Evolutionary conservation across 1,140 invertebrate species (phyloP).

Genomic region (Coelopa frigida): DNA sequence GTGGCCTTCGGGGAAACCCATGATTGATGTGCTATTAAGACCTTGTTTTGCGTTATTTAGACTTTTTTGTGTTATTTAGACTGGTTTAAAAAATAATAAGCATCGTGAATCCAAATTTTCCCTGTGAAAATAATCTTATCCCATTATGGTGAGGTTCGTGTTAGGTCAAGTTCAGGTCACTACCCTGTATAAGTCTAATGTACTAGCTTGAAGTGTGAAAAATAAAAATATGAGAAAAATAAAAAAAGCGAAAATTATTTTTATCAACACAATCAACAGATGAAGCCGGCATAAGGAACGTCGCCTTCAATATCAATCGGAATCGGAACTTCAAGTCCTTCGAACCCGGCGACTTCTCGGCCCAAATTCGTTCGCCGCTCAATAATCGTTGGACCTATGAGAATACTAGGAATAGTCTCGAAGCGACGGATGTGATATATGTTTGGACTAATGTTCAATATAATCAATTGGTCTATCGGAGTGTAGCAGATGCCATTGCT

Average conservation of each 20-base stretch:
- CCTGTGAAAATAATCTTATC: too few relatives aligned
- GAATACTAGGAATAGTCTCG: conserved; percentile 17
- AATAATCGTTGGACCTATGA: conserved; percentile 24
- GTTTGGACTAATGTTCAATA: conserved; percentile 36
- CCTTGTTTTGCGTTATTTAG: too few relatives aligned
- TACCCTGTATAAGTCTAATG: not conserved
- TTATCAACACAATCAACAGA: conserved; percentile 17
- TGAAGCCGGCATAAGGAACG: conserved; percentile 26
- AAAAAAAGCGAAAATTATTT: not conserved
- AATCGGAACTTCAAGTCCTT: conserved; percentile 32
- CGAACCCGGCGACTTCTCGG: conserved; percentile 25
- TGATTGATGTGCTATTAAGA: too few relatives aligned
- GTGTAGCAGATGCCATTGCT: conserved; percentile 9
- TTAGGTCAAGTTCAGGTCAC: not conserved
- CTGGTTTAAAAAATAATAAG: too few relatives aligned
- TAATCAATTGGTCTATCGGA: conserved; percentile 23
- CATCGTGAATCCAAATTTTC: too few relatives aligned
- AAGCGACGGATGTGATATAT: conserved; percentile 24
- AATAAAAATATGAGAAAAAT: not conserved
- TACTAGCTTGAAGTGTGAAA: not conserved
- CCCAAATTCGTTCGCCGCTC: conserved; percentile 15
- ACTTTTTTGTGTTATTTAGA: too few relatives aligned
- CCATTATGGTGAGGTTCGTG: too few relatives aligned
- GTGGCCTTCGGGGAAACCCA: too few relatives aligned
- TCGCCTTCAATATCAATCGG: conserved; percentile 36